Conservation (phyloP, 2,888 invertebrate species). For the Nebria salina region DNA sequence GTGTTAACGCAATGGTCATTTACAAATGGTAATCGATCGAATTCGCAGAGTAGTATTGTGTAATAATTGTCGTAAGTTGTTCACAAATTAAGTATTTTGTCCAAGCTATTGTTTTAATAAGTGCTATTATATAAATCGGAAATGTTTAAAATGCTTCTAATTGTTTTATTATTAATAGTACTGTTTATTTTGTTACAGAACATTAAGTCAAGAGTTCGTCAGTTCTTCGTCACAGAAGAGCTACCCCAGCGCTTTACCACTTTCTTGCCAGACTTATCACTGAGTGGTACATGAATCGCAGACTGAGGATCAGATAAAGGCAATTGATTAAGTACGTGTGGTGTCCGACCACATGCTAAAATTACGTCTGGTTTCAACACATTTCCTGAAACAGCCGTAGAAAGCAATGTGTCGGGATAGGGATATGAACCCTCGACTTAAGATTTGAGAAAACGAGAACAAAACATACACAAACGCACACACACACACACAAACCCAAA, state of each 20-base stretch:
- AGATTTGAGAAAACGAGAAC: conserved; percentile 22
- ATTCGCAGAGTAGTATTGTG: too few species aligned
- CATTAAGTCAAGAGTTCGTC: not conserved
- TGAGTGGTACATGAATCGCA: conserved; percentile 23
- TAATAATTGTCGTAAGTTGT: too few species aligned
- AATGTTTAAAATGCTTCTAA: too few species aligned
- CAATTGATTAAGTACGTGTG: conserved; percentile 38
- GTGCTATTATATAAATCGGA: too few species aligned
- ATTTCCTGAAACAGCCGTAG: conserved; percentile 94
- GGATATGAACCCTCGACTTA: conserved; percentile 72
- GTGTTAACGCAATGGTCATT: not conserved
- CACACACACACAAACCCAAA: too few species aligned
- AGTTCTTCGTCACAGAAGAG: not conserved
- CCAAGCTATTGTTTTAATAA: too few species aligned
- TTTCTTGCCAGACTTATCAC: not conserved
- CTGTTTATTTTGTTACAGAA: conserved; percentile 10
- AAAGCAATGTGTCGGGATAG: conserved; percentile 78
- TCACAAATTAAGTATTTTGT: too few species aligned
- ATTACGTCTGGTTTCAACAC: conserved; percentile 91
- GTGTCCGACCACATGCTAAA: conserved; percentile 77
- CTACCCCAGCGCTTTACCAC: not conserved
- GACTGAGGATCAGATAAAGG: conserved; percentile 27
- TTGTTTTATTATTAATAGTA: not conserved
- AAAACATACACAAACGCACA: conserved; percentile 7
- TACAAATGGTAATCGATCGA: too few species aligned